These are phyloP conservation scores for Arenaria interpres DNA, from an alignment of 2,113 vertebrate genomes.

Conservation along the genomic window DNA sequence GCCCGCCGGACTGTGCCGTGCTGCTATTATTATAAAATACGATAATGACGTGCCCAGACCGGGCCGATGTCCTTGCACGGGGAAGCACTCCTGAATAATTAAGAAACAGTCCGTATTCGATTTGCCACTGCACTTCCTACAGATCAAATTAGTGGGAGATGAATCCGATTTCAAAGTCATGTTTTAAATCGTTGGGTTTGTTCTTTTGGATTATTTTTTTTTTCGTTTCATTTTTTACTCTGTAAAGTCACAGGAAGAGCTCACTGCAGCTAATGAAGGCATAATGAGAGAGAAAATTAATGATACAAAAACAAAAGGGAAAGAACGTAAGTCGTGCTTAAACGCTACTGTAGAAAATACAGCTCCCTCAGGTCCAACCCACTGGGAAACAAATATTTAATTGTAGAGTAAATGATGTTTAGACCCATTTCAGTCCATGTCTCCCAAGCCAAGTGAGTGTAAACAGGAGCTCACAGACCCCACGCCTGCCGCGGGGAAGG, in stretches of 20 bases:
- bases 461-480: neutral
- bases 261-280: neutral
- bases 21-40: neutral
- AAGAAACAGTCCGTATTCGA: neutral
- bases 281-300: neutral
- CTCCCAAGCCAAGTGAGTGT: neutral
- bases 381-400: constrained; percentile 17
- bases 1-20: rapidly evolving
- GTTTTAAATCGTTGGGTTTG: neutral
- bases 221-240: neutral
- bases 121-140: neutral
- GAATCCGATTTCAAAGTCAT: neutral
- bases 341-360: neutral
- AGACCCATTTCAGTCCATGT: neutral
- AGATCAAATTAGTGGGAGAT: neutral
- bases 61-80: rapidly evolving
- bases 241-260: neutral
- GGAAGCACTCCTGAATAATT: neutral
- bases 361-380: neutral
- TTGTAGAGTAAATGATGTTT: neutral
- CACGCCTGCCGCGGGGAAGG: rapidly evolving
- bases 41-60: neutral
- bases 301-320: neutral
- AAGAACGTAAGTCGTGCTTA: neutral
- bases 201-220: neutral